Evolutionary conservation across 2,113 vertebrate genomes (phyloP).

Genomic region (Ceyx cyanopectus): DNA sequence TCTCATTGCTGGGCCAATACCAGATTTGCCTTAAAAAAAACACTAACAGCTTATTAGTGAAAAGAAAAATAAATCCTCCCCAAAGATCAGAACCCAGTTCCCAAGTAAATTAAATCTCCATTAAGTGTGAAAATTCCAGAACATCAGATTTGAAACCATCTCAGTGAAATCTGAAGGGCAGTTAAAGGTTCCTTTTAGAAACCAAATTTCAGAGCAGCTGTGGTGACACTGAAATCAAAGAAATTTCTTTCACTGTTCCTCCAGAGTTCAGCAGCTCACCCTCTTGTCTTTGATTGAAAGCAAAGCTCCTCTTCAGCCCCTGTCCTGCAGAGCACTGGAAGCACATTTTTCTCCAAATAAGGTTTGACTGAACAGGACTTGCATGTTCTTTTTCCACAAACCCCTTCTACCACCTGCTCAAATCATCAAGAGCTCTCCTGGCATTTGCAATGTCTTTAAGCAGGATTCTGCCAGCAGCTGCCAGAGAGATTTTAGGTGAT

Average conservation of each 20-base stretch:
- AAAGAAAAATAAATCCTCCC: not conserved
- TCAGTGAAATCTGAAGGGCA: not conserved
- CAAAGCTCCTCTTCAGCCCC: not conserved
- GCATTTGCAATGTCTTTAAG: not conserved
- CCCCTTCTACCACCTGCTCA: slow-evolving; percentile 25
- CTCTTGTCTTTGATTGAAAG: not conserved
- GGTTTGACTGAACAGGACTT: slow-evolving; percentile 18
- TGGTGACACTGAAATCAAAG: not conserved
- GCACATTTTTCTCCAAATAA: slow-evolving; percentile 54
- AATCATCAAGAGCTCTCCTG: not conserved
- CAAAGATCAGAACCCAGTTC: not conserved
- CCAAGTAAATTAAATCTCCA: not conserved
- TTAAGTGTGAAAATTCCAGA: not conserved
- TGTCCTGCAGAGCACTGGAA: not conserved
- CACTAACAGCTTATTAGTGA: not conserved
- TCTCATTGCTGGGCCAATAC: not conserved
- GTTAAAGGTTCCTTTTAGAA: not conserved
- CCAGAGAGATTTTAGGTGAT: not conserved
- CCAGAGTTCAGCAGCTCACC: not conserved
- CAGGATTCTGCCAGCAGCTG: not conserved
- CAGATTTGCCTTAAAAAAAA: slow-evolving; percentile 24
- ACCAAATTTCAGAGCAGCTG: not conserved
- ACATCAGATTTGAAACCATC: not conserved
- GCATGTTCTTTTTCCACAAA: not conserved
- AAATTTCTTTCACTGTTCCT: not conserved